These are phyloP conservation scores for Conops quadrifasciatus DNA, from an alignment of 2,888 invertebrate genomes.

Conservation along the genomic window DNA sequence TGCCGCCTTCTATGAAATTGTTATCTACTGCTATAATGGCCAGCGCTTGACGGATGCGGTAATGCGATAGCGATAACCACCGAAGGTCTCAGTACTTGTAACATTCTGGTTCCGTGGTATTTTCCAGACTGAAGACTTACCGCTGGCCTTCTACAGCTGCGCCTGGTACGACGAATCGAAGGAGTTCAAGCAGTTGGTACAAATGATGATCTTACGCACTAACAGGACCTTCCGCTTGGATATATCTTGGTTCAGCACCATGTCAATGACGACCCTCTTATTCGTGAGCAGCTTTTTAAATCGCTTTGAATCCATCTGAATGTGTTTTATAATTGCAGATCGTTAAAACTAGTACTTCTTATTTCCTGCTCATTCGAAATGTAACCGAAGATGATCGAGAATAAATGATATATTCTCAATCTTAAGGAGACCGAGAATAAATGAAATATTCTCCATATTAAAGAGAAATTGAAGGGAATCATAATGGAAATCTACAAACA, in stretches of 20 bases:
- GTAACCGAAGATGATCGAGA: conserved; percentile 42
- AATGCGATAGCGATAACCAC: background rate
- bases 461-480: no score
- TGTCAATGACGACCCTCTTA: conserved; percentile 57
- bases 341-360: conserved; percentile 56
- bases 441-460: no score
- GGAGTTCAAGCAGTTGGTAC: conserved; percentile 51
- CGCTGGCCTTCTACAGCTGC: conserved; percentile 52
- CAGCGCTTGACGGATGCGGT: conserved; percentile 49
- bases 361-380: conserved; percentile 55
- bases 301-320: background rate
- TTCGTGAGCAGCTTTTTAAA: conserved; percentile 46
- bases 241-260: conserved; percentile 57
- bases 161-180: conserved; percentile 54
- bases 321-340: conserved; percentile 49
- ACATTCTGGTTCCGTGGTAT: no score
- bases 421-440: no score
- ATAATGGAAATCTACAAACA: no score
- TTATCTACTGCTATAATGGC: conserved; percentile 57
- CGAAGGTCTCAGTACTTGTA: background rate
- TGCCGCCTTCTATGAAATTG: conserved; percentile 53
- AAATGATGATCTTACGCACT: conserved; percentile 58
- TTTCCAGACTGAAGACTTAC: conserved; percentile 51
- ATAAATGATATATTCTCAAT: background rate
- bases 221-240: conserved; percentile 49